phyloP scores from a whole-genome alignment of 1,140 invertebrate species.

The Carcinoscorpius rotundicauda region DNA sequence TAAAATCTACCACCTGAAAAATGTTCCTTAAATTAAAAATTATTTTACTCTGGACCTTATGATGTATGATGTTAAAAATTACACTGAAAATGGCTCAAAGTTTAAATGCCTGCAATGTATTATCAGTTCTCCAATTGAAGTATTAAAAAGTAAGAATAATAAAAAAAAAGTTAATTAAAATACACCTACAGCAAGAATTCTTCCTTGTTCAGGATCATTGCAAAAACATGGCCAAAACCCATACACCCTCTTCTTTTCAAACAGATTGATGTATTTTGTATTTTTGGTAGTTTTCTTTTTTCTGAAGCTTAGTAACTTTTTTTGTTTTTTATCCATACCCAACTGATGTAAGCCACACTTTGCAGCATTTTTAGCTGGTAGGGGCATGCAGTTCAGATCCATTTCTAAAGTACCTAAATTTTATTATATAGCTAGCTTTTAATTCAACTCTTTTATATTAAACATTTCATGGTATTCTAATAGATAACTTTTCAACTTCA shows the following conservation, averaged over 20 bases:
- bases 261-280: slow-evolving; percentile 52
- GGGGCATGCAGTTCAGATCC: slow-evolving; percentile 61
- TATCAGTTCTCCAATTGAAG: too few relatives aligned
- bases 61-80: too few relatives aligned
- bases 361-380: slow-evolving; percentile 65
- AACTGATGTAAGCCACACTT: slow-evolving; percentile 70
- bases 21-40: too few relatives aligned
- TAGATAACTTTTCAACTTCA: not conserved
- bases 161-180: not conserved
- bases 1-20: too few relatives aligned
- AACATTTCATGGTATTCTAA: not conserved
- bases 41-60: too few relatives aligned
- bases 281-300: slow-evolving; percentile 40
- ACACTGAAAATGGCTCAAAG: too few relatives aligned
- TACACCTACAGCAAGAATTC: slow-evolving; percentile 57
- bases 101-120: too few relatives aligned
- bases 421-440: not conserved
- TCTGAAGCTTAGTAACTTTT: slow-evolving; percentile 53
- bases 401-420: slow-evolving; percentile 43
- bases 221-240: slow-evolving; percentile 87
- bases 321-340: slow-evolving; percentile 30
- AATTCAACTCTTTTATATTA: not conserved
- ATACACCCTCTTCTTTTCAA: slow-evolving; percentile 74
- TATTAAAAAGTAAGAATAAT: not conserved
- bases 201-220: slow-evolving; percentile 71